These are phyloP conservation scores for Dinothrombium tinctorium DNA, from an alignment of 1,140 invertebrate genomes.

Conservation along the genomic window DNA sequence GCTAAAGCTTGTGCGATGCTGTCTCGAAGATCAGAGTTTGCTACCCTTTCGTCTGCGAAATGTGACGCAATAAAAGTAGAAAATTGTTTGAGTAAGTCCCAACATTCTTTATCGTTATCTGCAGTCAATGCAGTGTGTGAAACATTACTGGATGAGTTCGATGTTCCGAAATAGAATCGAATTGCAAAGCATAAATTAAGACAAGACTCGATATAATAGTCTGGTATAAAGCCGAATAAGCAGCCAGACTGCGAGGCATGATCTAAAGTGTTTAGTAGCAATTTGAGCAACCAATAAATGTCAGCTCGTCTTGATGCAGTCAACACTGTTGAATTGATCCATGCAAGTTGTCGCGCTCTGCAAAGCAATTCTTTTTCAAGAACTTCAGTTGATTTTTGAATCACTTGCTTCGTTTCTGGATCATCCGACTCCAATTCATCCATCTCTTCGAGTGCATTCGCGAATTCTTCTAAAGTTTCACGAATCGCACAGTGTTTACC, in stretches of 20 bases:
- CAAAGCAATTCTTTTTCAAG: conserved; percentile 10
- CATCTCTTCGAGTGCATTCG: conserved; percentile 27
- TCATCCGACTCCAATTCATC: conserved; percentile 20
- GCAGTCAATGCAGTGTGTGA: neutral
- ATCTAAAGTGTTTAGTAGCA: conserved; percentile 30
- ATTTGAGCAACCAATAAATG: conserved; percentile 32
- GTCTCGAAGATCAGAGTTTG: conserved; percentile 45
- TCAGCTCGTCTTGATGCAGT: conserved; percentile 30
- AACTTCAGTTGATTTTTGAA: conserved; percentile 22
- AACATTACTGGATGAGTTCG: conserved; percentile 10
- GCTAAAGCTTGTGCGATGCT: conserved; percentile 47
- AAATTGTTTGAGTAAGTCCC: conserved; percentile 31
- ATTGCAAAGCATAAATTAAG: conserved; percentile 36
- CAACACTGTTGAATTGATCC: conserved; percentile 25
- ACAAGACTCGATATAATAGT: conserved; percentile 49
- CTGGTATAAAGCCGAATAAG: conserved; percentile 52
- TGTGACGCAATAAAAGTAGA: conserved; percentile 45
- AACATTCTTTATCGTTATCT: conserved; percentile 18
- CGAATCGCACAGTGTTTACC: conserved; percentile 27
- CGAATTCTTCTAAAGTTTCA: conserved; percentile 32
- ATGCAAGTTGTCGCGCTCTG: conserved; percentile 34
- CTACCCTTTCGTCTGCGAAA: conserved; percentile 45
- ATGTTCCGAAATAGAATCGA: conserved; percentile 27
- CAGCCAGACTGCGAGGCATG: conserved; percentile 32
- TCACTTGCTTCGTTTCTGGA: conserved; percentile 21